These are phyloP conservation scores for Hypercompe scribonia DNA, from an alignment of 2,888 invertebrate species.

Conservation along the genomic window DNA sequence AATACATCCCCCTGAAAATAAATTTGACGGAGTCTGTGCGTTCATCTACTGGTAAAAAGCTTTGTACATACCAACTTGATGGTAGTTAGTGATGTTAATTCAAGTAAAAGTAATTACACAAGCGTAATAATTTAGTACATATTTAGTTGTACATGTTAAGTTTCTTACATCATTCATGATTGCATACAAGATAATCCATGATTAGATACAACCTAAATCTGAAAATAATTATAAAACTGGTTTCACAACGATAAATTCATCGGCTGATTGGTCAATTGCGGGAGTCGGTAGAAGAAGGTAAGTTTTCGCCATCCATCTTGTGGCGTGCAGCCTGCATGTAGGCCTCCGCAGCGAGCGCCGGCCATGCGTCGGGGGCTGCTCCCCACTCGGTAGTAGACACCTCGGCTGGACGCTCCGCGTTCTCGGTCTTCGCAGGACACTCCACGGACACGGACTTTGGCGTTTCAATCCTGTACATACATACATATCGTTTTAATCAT, in stretches of 20 bases:
- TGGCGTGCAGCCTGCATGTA: slow-evolving; percentile 79
- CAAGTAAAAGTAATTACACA: not conserved
- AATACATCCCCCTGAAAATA: no score
- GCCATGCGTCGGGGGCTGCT: slow-evolving; percentile 69
- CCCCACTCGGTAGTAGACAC: slow-evolving; percentile 77
- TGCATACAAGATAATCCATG: not conserved
- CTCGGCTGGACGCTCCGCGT: slow-evolving; percentile 76
- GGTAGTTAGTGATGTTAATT: not conserved
- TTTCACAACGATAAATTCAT: slow-evolving; percentile 4
- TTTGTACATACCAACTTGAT: no score
- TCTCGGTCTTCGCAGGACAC: slow-evolving; percentile 67
- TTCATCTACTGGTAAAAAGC: not conserved
- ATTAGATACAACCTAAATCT: not conserved
- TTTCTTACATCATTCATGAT: not conserved
- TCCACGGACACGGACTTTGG: slow-evolving; percentile 81
- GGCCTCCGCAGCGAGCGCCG: slow-evolving; percentile 74
- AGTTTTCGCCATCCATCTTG: slow-evolving; percentile 81
- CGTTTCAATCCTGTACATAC: slow-evolving; percentile 74
- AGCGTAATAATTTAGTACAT: not conserved
- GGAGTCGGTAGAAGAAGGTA: slow-evolving; percentile 82
- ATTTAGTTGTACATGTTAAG: not conserved
- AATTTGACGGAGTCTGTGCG: no score
- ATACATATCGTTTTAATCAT: slow-evolving; percentile 11
- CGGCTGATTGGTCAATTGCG: slow-evolving; percentile 68
- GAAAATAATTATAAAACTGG: not conserved